phyloP scores from a whole-genome alignment of 2,888 invertebrate genomes.

The Eremobia ochroleuca region DNA sequence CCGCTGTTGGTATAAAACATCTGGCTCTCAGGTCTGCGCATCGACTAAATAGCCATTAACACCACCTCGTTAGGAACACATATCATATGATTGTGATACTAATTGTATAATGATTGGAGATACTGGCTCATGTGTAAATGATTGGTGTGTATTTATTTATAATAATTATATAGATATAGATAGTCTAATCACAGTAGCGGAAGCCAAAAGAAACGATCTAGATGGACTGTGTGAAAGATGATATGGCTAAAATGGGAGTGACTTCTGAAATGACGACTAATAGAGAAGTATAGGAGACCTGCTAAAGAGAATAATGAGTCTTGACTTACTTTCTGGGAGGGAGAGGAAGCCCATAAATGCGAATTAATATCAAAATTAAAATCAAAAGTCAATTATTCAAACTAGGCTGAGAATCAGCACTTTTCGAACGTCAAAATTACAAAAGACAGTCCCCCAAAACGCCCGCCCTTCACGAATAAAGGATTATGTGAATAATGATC shows the following conservation, averaged over 20 bases:
- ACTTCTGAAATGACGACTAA: neutral
- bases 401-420: too few species aligned
- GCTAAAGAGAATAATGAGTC: neutral
- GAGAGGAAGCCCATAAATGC: neutral
- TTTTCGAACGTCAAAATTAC: too few species aligned
- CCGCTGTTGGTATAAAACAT: conserved; percentile 18
- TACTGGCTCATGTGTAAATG: conserved; percentile 21
- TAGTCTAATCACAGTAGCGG: neutral
- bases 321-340: neutral
- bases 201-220: neutral
- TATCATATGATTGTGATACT: conserved; percentile 43
- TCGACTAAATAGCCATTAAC: conserved; percentile 45
- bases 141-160: conserved; percentile 13
- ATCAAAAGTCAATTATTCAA: too few species aligned
- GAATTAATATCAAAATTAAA: too few species aligned
- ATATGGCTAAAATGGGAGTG: neutral
- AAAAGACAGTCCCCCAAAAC: too few species aligned
- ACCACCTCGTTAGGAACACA: conserved; percentile 51
- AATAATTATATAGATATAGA: too few species aligned
- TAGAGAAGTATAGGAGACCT: neutral
- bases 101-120: conserved; percentile 49
- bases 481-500: neutral
- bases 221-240: neutral
- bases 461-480: too few species aligned
- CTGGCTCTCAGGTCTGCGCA: conserved; percentile 13